These are phyloP conservation scores for Amphiprion ocellaris DNA, from an alignment of 2,113 vertebrate genomes.

Conservation along the genomic window DNA sequence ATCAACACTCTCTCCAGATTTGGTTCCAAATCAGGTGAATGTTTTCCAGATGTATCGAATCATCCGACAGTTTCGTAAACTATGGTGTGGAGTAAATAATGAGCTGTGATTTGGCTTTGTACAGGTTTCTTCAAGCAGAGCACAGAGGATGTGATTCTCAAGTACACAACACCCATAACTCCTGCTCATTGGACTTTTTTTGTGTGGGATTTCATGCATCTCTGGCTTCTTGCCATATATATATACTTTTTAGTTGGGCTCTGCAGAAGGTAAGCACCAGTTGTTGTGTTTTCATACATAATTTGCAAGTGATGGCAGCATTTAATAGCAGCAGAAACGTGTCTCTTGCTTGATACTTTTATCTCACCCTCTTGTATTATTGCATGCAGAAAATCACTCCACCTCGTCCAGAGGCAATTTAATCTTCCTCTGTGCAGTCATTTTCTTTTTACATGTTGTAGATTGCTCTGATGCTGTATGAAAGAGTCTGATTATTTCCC, in stretches of 20 bases:
- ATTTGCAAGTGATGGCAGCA: background rate
- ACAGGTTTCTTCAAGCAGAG: conserved; percentile 74
- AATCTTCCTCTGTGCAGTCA: conserved; percentile 8
- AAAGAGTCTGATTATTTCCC: conserved; percentile 53
- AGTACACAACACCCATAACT: conserved; percentile 69
- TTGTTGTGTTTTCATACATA: conserved; percentile 11
- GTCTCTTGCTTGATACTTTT: conserved; percentile 25
- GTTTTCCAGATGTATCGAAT: background rate
- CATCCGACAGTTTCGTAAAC: background rate
- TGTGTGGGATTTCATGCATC: conserved; percentile 74
- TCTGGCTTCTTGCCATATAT: conserved; percentile 72
- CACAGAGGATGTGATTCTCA: conserved; percentile 65
- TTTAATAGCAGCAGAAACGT: background rate
- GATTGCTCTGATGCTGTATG: conserved; percentile 33
- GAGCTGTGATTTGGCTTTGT: background rate
- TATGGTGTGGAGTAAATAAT: background rate
- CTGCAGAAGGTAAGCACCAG: conserved; percentile 71
- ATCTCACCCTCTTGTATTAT: conserved; percentile 6
- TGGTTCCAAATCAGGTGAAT: conserved; percentile 65
- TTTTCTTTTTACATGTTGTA: conserved; percentile 53
- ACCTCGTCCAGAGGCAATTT: conserved; percentile 45
- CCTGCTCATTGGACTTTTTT: conserved; percentile 75
- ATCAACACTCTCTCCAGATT: conserved; percentile 67
- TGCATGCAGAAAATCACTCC: conserved; percentile 41
- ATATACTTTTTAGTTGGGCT: conserved; percentile 70